Evolutionary conservation across 1,140 invertebrate species (phyloP).

Genomic region (Littorina saxatilis): DNA sequence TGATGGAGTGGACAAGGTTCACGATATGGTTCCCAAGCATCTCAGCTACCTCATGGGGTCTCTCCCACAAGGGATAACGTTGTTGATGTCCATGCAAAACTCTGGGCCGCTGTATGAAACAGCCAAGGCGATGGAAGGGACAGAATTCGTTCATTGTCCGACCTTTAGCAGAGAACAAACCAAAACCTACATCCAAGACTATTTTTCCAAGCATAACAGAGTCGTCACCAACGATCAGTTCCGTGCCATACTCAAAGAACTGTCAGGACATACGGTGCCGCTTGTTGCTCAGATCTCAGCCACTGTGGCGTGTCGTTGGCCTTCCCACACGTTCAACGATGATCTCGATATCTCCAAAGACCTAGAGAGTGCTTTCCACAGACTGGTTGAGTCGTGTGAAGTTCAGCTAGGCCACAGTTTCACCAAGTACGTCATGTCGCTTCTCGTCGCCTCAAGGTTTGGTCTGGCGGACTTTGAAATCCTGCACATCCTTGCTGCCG

Average conservation of each 20-base stretch:
- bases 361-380: slow-evolving; percentile 32
- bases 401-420: slow-evolving; percentile 40
- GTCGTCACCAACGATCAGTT: slow-evolving; percentile 43
- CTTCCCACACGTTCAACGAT: slow-evolving; percentile 44
- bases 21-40: slow-evolving; percentile 34
- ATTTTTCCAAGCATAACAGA: slow-evolving; percentile 19
- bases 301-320: slow-evolving; percentile 36
- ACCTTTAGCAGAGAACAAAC: slow-evolving; percentile 2
- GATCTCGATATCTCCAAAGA: slow-evolving; percentile 22
- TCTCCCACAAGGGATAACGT: slow-evolving; percentile 21
- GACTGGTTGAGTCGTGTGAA: slow-evolving; percentile 42
- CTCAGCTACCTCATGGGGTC: slow-evolving; percentile 39
- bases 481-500: slow-evolving; percentile 42
- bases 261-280: slow-evolving; percentile 33
- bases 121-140: slow-evolving; percentile 10
- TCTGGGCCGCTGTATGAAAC: slow-evolving; percentile 27
- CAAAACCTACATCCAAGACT: background rate
- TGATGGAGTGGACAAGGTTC: slow-evolving; percentile 43
- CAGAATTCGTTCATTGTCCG: background rate
- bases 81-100: slow-evolving; percentile 37
- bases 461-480: slow-evolving; percentile 48
- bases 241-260: slow-evolving; percentile 24
- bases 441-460: slow-evolving; percentile 42
- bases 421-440: slow-evolving; percentile 43
- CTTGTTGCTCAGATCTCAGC: slow-evolving; percentile 27